phyloP scores from a whole-genome alignment of 2,888 invertebrate species.

The Lymantria monacha region DNA sequence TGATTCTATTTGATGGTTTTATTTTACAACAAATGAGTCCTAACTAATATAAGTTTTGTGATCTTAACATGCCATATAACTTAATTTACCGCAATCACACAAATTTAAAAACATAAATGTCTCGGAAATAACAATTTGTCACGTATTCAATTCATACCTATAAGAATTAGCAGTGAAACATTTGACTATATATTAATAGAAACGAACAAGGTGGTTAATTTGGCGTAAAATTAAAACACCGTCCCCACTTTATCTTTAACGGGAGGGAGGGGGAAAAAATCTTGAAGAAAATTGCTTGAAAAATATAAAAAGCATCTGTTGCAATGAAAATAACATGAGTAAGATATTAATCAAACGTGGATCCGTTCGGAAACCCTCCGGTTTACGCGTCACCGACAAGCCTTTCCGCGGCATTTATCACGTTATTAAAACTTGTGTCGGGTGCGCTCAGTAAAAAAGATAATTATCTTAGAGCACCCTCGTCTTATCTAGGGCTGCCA shows the following conservation, averaged over 20 bases:
- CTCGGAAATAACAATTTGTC: constrained; percentile 8
- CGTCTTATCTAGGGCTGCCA: constrained; percentile 69
- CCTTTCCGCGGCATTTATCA: constrained; percentile 80
- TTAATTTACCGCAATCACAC: not conserved
- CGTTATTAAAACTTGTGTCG: constrained; percentile 76
- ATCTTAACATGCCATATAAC: too few relatives aligned
- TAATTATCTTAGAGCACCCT: constrained; percentile 80
- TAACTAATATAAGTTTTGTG: too few relatives aligned
- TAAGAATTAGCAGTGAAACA: constrained; percentile 32
- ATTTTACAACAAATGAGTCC: too few relatives aligned
- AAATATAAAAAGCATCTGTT: constrained; percentile 65
- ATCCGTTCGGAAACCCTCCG: constrained; percentile 50
- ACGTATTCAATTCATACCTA: constrained; percentile 9
- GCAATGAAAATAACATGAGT: constrained; percentile 51
- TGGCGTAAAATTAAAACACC: constrained; percentile 69
- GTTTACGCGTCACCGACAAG: constrained; percentile 73
- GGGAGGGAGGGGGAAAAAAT: constrained; percentile 30
- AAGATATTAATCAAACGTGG: constrained; percentile 46
- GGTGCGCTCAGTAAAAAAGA: constrained; percentile 78
- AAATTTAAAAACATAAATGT: not conserved
- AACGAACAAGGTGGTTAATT: constrained; percentile 59
- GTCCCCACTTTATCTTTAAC: constrained; percentile 52
- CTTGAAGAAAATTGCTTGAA: constrained; percentile 56
- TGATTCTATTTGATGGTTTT: too few relatives aligned
- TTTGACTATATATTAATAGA: constrained; percentile 46